Conservation (phyloP, 1,140 invertebrate genomes). For the Cotesia glomerata region DNA sequence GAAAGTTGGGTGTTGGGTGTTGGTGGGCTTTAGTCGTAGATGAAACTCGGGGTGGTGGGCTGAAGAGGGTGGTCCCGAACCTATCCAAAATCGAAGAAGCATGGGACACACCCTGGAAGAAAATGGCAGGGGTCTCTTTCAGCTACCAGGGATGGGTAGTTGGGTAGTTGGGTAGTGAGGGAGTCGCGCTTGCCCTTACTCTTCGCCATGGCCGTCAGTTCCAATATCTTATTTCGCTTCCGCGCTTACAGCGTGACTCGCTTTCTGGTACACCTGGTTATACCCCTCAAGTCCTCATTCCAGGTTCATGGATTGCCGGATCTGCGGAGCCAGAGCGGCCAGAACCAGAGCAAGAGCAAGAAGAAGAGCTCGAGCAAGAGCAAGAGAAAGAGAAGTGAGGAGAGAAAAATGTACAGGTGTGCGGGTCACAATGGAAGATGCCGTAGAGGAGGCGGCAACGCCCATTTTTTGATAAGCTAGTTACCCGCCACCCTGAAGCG, state of each 20-base stretch:
- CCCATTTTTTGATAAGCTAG: slow-evolving; percentile 66
- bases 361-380: slow-evolving; percentile 22
- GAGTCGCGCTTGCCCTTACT: slow-evolving; percentile 13
- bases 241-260: slow-evolving; percentile 32
- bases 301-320: slow-evolving; percentile 18
- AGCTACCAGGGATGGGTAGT: slow-evolving; percentile 23
- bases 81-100: slow-evolving; percentile 60
- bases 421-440: slow-evolving; percentile 43
- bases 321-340: slow-evolving; percentile 23
- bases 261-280: neutral
- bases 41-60: neutral
- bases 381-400: slow-evolving; percentile 19
- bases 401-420: slow-evolving; percentile 17
- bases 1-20: slow-evolving; percentile 18
- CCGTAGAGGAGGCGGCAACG: slow-evolving; percentile 57
- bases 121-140: slow-evolving; percentile 46
- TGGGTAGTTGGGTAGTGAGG: neutral
- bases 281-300: neutral
- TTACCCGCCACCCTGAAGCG: slow-evolving; percentile 55
- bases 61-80: slow-evolving; percentile 45
- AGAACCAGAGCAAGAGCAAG: slow-evolving; percentile 13
- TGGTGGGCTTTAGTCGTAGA: neutral
- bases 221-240: slow-evolving; percentile 56
- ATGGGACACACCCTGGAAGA: slow-evolving; percentile 56
- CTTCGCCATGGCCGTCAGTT: slow-evolving; percentile 11